Percentiles rank a stretch among this genome's conserved stretches.
Evolutionary conservation across 2,113 vertebrate genomes (phyloP).

Genomic region (Hippocampus comes): DNA sequence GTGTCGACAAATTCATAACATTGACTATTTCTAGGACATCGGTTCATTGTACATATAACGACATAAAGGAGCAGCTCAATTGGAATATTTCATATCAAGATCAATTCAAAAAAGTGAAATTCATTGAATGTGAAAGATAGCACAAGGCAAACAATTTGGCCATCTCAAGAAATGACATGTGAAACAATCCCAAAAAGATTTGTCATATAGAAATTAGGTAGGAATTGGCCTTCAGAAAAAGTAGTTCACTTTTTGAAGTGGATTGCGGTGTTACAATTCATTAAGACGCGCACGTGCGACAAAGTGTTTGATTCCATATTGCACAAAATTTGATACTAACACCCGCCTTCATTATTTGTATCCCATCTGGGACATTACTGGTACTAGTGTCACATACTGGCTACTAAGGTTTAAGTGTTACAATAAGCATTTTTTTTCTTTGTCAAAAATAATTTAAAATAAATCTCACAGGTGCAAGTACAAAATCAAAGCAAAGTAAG

Average conservation of each 20-base stretch:
- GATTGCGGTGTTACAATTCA: neutral
- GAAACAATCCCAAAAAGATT: no score
- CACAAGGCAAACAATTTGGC: neutral
- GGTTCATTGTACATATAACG: neutral
- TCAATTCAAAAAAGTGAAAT: neutral
- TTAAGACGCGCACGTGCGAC: neutral
- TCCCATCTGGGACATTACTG: constrained; percentile 32
- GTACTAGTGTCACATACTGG: constrained; percentile 42
- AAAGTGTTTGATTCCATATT: constrained; percentile 31
- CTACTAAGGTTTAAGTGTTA: constrained; percentile 1
- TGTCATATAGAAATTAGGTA: no score
- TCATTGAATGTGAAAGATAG: neutral
- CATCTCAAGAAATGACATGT: no score
- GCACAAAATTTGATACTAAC: constrained; percentile 38
- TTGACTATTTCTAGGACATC: constrained; percentile 14
- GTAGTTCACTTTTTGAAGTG: neutral
- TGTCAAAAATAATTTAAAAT: neutral
- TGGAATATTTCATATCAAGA: neutral
- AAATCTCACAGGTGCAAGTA: neutral
- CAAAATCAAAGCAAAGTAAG: neutral
- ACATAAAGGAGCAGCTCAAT: constrained; percentile 2
- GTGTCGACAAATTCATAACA: constrained; percentile 4
- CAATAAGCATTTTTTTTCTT: neutral
- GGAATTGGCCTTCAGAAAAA: neutral
- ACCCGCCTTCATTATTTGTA: neutral